Conservation (phyloP, 92 coral and sea anemone genomes). For the Umimayanthus chanpuru region DNA sequence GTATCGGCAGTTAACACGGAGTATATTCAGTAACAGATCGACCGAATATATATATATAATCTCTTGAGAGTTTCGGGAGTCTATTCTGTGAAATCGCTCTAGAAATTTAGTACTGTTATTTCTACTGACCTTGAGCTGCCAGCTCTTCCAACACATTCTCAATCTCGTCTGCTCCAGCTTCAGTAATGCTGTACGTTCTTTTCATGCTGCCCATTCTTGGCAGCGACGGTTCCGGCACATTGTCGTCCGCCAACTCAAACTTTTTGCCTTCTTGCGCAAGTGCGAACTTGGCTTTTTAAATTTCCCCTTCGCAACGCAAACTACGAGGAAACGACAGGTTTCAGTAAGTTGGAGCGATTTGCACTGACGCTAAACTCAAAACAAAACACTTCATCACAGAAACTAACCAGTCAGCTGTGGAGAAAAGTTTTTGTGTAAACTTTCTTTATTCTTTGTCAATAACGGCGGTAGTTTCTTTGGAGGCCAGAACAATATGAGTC, state of each 20-base stretch:
- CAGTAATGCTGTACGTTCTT: conserved; percentile 1
- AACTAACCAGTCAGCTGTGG: conserved; percentile 30
- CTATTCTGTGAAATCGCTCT: neutral
- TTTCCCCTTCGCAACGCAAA: conserved; percentile 19
- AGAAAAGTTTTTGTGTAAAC: conserved; percentile 1
- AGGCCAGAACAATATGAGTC: neutral
- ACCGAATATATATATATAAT: too few relatives aligned
- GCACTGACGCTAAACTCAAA: neutral
- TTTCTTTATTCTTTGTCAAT: conserved; percentile 12
- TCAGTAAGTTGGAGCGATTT: conserved; percentile 17
- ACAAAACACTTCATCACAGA: neutral
- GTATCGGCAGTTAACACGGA: neutral
- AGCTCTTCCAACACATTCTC: conserved; percentile 20
- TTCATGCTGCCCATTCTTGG: conserved; percentile 5
- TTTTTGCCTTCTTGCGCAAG: conserved; percentile 24
- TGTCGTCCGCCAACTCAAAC: neutral
- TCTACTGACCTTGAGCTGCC: conserved; percentile 33
- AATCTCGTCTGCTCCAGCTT: conserved; percentile 29
- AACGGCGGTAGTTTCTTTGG: neutral
- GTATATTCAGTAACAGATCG: neutral
- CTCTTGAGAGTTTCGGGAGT: neutral
- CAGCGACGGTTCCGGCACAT: conserved; percentile 32
- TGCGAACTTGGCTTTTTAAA: conserved; percentile 8
- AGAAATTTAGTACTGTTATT: neutral
- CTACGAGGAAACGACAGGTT: neutral